Evolutionary conservation across 2,888 invertebrate genomes (phyloP).

Genomic region (Tetheella fluctuosa): DNA sequence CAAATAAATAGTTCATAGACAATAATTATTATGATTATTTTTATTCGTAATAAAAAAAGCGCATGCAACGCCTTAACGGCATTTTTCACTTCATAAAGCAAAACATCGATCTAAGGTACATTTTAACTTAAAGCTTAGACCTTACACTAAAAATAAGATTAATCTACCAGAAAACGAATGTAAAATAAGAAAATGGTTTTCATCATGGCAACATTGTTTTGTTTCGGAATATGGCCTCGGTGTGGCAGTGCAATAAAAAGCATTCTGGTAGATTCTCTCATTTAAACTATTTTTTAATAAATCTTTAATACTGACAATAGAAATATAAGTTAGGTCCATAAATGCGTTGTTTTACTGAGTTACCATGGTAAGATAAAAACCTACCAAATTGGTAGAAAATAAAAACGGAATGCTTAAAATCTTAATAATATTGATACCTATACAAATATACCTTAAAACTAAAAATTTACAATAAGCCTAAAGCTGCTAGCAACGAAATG

Average conservation of each 20-base stretch:
- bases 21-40: conserved; percentile 56
- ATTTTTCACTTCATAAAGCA: conserved; percentile 45
- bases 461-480: conserved; percentile 1
- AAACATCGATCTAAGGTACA: conserved; percentile 52
- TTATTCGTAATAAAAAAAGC: conserved; percentile 63
- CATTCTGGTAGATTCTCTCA: conserved; percentile 43
- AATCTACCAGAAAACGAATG: conserved; percentile 50
- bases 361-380: conserved; percentile 36
- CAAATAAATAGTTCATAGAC: conserved; percentile 72
- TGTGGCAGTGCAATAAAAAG: conserved; percentile 32
- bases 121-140: conserved; percentile 57
- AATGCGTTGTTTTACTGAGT: conserved; percentile 61
- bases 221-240: conserved; percentile 27
- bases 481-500: conserved; percentile 37
- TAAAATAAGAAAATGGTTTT: conserved; percentile 20
- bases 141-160: conserved; percentile 39
- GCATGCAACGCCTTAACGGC: conserved; percentile 58
- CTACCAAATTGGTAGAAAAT: conserved; percentile 42
- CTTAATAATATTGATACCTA: conserved; percentile 30
- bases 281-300: conserved; percentile 37
- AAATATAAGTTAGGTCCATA: conserved; percentile 59
- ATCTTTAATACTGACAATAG: conserved; percentile 65
- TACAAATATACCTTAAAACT: conserved; percentile 27
- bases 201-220: conserved; percentile 35
- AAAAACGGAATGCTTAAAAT: conserved; percentile 57